Percentiles rank a stretch among this genome's conserved stretches.
These are phyloP conservation scores for Gambusia holbrooki DNA, from an alignment of 2,113 vertebrate genomes.

Conservation along the genomic window DNA sequence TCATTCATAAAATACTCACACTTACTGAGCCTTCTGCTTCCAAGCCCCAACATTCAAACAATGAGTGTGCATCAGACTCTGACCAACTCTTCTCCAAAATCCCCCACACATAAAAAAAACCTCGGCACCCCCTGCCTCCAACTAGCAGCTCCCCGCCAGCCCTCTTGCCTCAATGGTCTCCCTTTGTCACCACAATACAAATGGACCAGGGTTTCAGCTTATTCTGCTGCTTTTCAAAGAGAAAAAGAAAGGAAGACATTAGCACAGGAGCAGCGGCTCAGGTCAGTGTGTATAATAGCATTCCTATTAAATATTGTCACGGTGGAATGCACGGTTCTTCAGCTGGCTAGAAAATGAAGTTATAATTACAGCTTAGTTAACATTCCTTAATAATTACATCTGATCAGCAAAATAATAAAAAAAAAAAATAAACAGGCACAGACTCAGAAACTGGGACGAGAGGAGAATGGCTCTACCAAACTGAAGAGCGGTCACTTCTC, in stretches of 20 bases:
- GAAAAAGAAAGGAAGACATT: constrained; percentile 80
- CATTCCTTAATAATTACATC: background rate
- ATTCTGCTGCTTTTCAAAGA: constrained; percentile 82
- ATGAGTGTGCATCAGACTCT: constrained; percentile 68
- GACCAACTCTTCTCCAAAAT: constrained; percentile 52
- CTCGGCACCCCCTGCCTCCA: constrained; percentile 62
- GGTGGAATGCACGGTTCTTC: constrained; percentile 44
- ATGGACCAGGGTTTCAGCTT: constrained; percentile 82
- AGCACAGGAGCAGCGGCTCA: constrained; percentile 71
- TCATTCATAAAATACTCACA: constrained; percentile 59
- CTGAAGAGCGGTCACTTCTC: background rate
- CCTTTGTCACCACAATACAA: constrained; percentile 80
- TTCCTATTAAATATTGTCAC: constrained; percentile 63
- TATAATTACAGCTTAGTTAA: background rate
- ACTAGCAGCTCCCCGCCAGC: constrained; percentile 57
- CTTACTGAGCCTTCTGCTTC: constrained; percentile 65
- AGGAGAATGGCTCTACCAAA: background rate
- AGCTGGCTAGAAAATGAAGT: background rate
- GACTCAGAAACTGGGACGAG: background rate
- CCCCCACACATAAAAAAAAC: constrained; percentile 51
- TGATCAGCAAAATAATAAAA: background rate
- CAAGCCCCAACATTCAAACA: constrained; percentile 24
- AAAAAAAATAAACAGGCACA: background rate
- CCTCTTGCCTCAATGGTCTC: constrained; percentile 65
- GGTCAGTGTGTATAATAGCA: constrained; percentile 63